These are phyloP conservation scores for Tribolium freemani DNA, from an alignment of 2,888 invertebrate genomes.

Conservation along the genomic window DNA sequence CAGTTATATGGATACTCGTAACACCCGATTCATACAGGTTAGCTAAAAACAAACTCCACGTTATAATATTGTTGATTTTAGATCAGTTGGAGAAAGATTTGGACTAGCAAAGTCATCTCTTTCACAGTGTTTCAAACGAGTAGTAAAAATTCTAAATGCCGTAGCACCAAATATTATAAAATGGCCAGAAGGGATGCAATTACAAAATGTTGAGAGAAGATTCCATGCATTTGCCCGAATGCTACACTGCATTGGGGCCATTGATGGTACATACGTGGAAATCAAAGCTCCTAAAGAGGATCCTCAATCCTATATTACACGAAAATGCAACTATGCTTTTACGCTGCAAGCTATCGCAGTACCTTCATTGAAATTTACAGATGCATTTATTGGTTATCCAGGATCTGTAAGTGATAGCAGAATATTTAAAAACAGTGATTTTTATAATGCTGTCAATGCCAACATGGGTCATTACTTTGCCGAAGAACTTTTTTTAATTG, in stretches of 20 bases:
- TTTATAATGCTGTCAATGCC: too few relatives aligned
- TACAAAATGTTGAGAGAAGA: too few relatives aligned
- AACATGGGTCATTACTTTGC: too few relatives aligned
- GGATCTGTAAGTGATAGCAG: conserved; percentile 41
- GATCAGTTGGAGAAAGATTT: conserved; percentile 23
- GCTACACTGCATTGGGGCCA: background rate
- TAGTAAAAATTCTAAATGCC: background rate
- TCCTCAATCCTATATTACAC: background rate
- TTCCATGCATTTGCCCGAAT: background rate
- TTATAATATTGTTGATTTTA: too few relatives aligned
- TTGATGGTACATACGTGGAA: conserved; percentile 25
- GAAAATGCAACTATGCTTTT: background rate
- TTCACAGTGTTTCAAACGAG: background rate
- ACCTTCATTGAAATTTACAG: background rate
- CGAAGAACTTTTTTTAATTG: too few relatives aligned
- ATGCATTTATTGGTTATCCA: conserved; percentile 29
- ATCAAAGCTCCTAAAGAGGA: conserved; percentile 11
- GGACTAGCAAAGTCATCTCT: conserved; percentile 1
- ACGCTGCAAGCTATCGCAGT: conserved; percentile 9
- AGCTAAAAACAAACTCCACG: too few relatives aligned
- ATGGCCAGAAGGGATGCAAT: background rate
- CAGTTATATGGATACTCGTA: too few relatives aligned
- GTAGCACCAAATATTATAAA: conserved; percentile 1
- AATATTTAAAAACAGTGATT: too few relatives aligned
- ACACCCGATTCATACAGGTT: too few relatives aligned